These are phyloP conservation scores for Phrynosoma platyrhinos DNA, from an alignment of 2,113 vertebrate genomes.

Conservation along the genomic window DNA sequence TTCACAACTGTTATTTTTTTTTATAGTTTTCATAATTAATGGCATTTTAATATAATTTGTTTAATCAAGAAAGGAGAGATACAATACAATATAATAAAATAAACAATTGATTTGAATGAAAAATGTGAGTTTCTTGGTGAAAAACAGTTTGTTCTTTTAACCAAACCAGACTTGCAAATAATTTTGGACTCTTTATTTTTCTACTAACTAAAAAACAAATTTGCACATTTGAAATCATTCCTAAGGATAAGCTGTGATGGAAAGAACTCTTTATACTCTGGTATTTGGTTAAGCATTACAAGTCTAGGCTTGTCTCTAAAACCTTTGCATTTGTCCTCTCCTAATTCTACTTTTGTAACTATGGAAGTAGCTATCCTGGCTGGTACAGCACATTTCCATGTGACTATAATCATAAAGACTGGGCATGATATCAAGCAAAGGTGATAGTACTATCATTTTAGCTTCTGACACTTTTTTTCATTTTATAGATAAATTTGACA, in stretches of 20 bases:
- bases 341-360: slow-evolving; percentile 11
- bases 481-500: too few species aligned
- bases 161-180: neutral
- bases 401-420: neutral
- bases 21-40: too few species aligned
- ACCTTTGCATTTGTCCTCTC: neutral
- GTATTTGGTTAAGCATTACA: slow-evolving; percentile 23
- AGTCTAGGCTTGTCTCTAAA: slow-evolving; percentile 27
- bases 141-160: neutral
- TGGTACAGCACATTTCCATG: neutral
- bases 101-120: neutral
- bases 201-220: neutral
- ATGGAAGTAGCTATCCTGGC: neutral
- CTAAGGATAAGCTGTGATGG: neutral
- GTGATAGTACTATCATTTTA: too few species aligned
- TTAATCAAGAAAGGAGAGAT: too few species aligned
- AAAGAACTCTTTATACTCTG: slow-evolving; percentile 9
- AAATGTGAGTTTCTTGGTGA: neutral
- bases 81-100: too few species aligned
- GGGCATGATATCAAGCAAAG: neutral
- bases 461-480: too few species aligned
- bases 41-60: too few species aligned
- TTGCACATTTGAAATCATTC: neutral
- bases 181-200: neutral
- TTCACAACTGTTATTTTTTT: too few species aligned